phyloP scores from a whole-genome alignment of 2,113 vertebrate species.

The Myrmophylax atrothorax region DNA sequence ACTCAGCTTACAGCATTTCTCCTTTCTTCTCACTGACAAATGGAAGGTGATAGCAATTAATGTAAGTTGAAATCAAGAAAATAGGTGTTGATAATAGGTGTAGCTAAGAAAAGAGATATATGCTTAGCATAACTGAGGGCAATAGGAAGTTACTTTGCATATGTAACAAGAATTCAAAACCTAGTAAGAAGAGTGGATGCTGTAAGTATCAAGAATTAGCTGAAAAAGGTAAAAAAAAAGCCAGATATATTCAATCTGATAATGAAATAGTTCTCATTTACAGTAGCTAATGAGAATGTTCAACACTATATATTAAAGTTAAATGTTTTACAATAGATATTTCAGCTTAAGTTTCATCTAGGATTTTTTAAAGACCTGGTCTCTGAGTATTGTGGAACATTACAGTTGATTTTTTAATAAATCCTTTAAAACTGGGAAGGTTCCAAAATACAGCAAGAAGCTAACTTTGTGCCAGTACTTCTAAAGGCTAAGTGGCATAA shows the following conservation, averaged over 20 bases:
- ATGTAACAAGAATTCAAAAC: not conserved
- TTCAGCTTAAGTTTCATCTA: not conserved
- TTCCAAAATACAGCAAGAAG: constrained; percentile 12
- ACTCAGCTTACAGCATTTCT: not conserved
- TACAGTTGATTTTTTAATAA: constrained; percentile 21
- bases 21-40: not conserved
- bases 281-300: not conserved
- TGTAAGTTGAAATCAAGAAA: not conserved
- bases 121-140: not conserved
- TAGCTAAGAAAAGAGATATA: not conserved
- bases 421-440: not conserved
- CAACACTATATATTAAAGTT: not conserved
- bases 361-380: not conserved
- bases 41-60: not conserved
- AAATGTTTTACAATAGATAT: not conserved
- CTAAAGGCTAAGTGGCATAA: not conserved
- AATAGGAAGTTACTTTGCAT: not conserved
- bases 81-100: not conserved
- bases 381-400: not conserved
- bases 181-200: not conserved
- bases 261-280: not conserved
- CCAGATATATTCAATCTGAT: not conserved
- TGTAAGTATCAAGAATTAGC: not conserved
- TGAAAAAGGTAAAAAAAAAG: not conserved
- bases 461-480: constrained; percentile 3